Conservation (phyloP, 2,888 invertebrate species). For the Ophion costatus region DNA sequence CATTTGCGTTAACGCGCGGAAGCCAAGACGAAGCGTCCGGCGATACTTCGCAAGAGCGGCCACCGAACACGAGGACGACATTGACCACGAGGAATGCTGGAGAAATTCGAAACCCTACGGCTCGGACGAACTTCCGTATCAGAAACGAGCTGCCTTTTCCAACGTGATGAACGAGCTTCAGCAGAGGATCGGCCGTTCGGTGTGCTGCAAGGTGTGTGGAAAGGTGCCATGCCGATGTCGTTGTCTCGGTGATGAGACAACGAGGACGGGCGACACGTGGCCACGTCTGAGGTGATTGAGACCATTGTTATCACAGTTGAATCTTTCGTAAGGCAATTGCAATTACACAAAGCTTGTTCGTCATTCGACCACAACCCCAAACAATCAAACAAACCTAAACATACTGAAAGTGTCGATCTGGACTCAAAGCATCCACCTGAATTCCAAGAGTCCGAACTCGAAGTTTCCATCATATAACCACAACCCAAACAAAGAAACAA, state of each 20-base stretch:
- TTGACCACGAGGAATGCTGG: constrained; percentile 55
- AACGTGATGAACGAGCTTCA: constrained; percentile 77
- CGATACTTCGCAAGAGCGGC: constrained; percentile 71
- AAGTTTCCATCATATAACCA: neutral
- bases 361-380: no score
- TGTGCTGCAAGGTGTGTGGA: constrained; percentile 70
- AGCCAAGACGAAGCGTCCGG: constrained; percentile 69
- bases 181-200: constrained; percentile 73
- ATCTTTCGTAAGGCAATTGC: neutral
- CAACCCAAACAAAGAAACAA: no score
- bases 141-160: constrained; percentile 73
- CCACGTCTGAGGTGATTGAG: constrained; percentile 46
- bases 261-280: neutral
- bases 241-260: neutral
- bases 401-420: no score
- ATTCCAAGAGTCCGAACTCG: no score
- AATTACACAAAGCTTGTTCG: no score
- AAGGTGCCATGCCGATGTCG: constrained; percentile 71
- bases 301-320: neutral
- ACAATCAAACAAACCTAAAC: no score
- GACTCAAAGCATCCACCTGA: neutral
- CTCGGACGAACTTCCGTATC: constrained; percentile 73
- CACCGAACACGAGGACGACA: constrained; percentile 31
- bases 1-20: constrained; percentile 73
- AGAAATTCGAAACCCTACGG: constrained; percentile 68